phyloP scores from a whole-genome alignment of 2,888 invertebrate genomes.

The Seira musarum region DNA sequence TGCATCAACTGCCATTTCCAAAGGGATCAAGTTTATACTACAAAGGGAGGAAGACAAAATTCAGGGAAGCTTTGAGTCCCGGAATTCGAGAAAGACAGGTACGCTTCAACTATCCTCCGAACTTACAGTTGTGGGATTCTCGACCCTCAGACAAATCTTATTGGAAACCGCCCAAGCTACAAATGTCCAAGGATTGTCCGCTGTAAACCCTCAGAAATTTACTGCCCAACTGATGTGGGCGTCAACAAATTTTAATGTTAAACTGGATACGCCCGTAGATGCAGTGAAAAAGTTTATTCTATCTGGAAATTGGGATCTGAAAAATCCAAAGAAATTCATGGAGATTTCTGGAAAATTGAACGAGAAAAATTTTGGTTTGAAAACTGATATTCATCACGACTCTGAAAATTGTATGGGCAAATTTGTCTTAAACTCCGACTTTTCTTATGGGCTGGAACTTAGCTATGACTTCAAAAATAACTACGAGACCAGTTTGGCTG shows the following conservation, averaged over 20 bases:
- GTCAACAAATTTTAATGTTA: conserved; percentile 46
- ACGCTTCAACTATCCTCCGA: conserved; percentile 39
- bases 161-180: conserved; percentile 37
- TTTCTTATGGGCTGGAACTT: conserved; percentile 33
- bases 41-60: conserved; percentile 48
- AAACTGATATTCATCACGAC: conserved; percentile 22
- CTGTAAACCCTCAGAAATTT: conserved; percentile 41
- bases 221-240: conserved; percentile 51
- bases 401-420: conserved; percentile 25
- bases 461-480: conserved; percentile 65
- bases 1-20: conserved; percentile 33
- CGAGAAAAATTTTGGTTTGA: conserved; percentile 46
- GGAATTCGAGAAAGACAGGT: conserved; percentile 46
- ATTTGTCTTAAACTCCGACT: conserved; percentile 16
- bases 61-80: conserved; percentile 49
- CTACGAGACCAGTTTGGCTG: conserved; percentile 48
- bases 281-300: conserved; percentile 59
- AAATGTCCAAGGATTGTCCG: conserved; percentile 36
- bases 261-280: conserved; percentile 66
- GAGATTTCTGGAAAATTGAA: conserved; percentile 49
- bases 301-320: conserved; percentile 64
- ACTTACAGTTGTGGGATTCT: conserved; percentile 49
- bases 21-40: conserved; percentile 45
- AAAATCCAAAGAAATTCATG: conserved; percentile 56
- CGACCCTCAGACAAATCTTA: conserved; percentile 35